phyloP scores from a whole-genome alignment of 2,797 vertebrate genomes.

The Macrochelys suwanniensis region DNA sequence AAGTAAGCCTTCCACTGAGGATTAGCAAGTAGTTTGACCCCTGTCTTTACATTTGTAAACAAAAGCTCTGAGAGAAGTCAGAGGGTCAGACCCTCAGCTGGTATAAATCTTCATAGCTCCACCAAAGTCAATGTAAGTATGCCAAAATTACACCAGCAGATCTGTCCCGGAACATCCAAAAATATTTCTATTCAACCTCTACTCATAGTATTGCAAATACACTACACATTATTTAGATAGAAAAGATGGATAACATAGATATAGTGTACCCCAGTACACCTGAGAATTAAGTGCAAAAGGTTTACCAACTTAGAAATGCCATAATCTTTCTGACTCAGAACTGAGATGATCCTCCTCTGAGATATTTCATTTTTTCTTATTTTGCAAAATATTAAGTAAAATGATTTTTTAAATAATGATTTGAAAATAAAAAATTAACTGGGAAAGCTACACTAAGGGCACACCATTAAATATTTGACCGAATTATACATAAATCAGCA shows the following conservation, averaged over 20 bases:
- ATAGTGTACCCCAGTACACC: neutral
- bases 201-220: neutral
- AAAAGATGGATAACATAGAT: conserved; percentile 7
- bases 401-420: neutral
- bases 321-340: neutral
- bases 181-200: neutral
- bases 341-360: neutral
- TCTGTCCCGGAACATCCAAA: neutral
- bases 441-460: neutral
- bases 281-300: neutral
- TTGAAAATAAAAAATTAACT: neutral
- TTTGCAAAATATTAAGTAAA: neutral
- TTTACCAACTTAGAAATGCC: neutral
- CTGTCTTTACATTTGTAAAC: neutral
- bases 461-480: conserved; percentile 5
- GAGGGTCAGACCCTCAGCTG: neutral
- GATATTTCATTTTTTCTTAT: neutral
- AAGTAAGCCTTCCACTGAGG: neutral
- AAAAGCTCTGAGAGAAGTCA: neutral
- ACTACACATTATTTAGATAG: neutral
- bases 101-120: neutral
- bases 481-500: conserved; percentile 46
- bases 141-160: neutral
- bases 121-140: neutral
- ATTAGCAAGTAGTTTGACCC: neutral